These are phyloP conservation scores for Nothobranchius kuhntae DNA, from an alignment of 2,113 vertebrate genomes.

Conservation along the genomic window DNA sequence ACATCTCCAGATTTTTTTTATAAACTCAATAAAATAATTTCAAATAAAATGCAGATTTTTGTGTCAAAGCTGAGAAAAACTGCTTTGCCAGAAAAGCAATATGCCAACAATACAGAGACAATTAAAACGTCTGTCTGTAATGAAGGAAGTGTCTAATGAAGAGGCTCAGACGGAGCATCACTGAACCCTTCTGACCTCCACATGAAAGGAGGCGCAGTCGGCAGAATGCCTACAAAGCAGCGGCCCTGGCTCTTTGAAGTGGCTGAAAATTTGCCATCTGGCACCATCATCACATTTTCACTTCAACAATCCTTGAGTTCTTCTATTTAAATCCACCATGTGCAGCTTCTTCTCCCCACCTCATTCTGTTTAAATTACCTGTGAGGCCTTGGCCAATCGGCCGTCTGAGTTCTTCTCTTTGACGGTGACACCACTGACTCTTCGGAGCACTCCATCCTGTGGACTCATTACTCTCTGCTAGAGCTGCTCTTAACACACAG, in stretches of 20 bases:
- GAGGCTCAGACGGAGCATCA: constrained; percentile 57
- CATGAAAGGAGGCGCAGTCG: constrained; percentile 65
- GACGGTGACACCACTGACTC: not conserved
- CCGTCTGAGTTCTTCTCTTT: not conserved
- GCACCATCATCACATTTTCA: constrained; percentile 58
- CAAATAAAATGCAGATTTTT: constrained; percentile 51
- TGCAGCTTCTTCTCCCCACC: constrained; percentile 7
- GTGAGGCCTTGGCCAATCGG: not conserved
- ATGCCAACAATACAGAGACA: constrained; percentile 51
- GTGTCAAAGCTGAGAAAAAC: constrained; percentile 41
- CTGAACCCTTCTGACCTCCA: constrained; percentile 54
- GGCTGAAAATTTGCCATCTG: constrained; percentile 70
- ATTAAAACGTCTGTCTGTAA: constrained; percentile 59
- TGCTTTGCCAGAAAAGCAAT: constrained; percentile 47
- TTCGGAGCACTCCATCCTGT: not conserved
- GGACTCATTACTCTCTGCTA: not conserved
- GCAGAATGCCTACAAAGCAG: constrained; percentile 71
- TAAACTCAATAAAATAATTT: constrained; percentile 29
- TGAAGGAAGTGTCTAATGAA: constrained; percentile 69
- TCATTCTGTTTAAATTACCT: constrained; percentile 16
- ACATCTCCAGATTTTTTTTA: constrained; percentile 35
- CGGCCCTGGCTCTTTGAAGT: constrained; percentile 68
- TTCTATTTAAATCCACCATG: constrained; percentile 31
- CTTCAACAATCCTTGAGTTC: constrained; percentile 57
- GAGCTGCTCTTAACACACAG: not conserved